Base-by-base conservation (phyloP, 2,797 vertebrate genomes). In the Tragelaphus eurycerus region DNA sequence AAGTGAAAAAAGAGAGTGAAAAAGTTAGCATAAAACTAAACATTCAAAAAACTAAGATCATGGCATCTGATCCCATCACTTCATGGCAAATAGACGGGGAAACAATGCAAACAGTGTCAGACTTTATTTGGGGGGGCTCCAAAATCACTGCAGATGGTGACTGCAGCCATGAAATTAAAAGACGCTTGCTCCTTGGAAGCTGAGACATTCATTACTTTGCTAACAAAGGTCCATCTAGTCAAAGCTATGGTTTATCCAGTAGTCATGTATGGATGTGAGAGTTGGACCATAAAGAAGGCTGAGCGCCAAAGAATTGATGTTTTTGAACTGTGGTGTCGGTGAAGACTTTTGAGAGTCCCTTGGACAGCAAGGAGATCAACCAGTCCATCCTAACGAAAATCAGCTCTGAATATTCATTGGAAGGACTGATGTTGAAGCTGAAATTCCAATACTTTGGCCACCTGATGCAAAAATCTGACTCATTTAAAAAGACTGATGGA, bases 281-380 rank as follows among this genome's bases (percentile, higher is more conserved):
- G 17, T 34, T 67, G 64, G 4, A 67, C 64, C 21, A 67, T 67
- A 67, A 67, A 34, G n/a, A 67, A 67, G n/a, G 64, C 0, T 31
- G 17, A 67, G 9, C 10, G 19, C n/a, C 0, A 0, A 34, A 67
- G n/a, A 34, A 67, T 21, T 0, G n/a, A 6, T 67, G 64, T n/a
- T 11, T 67, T 11, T 21, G n/a, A 67, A 34, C 9, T 67, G n/a
- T 34, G n/a, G n/a, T 67, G 64, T 34, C 12, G 4, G 64, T 6
- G 64, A 21, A 67, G 64, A 67, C 64, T 67, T n/a, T 67, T 67
- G 17, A 67, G 64, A 67, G 64, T 34, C n/a, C 17, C 64, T 67
- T 67, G 64, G 9, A 67, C n/a, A 11, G 64, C 64, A 67, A 67
- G 64, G 64, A 67, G 9, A 34, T 67, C 64, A 67, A 34, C n/a